These are phyloP conservation scores for Mesitornis unicolor DNA, from an alignment of 2,113 vertebrate genomes.

Conservation along the genomic window DNA sequence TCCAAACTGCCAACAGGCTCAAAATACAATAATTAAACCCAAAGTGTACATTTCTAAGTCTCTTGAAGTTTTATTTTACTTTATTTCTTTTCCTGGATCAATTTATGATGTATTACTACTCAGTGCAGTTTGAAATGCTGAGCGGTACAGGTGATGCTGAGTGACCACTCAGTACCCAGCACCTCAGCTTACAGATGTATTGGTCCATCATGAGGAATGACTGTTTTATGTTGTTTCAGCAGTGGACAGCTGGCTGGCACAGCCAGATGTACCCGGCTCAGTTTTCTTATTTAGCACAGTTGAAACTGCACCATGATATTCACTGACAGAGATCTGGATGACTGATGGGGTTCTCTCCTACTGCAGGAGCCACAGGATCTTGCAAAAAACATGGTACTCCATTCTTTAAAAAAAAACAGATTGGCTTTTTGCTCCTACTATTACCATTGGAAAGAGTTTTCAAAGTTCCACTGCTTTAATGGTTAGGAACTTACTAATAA, in stretches of 20 bases:
- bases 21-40: not conserved
- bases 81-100: not conserved
- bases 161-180: not conserved
- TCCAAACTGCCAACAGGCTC: not conserved
- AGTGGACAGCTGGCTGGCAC: not conserved
- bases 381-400: not conserved
- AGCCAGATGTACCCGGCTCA: not conserved
- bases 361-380: not conserved
- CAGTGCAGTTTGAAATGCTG: not conserved
- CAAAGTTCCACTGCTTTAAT: not conserved
- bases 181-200: not conserved
- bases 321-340: not conserved
- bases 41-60: not conserved
- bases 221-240: not conserved
- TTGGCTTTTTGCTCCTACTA: not conserved
- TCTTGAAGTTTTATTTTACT: not conserved
- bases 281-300: not conserved
- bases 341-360: not conserved
- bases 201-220: not conserved
- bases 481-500: not conserved
- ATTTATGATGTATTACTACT: not conserved
- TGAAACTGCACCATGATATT: not conserved
- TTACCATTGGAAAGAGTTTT: not conserved
- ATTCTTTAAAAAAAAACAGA: not conserved
- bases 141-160: not conserved